phyloP scores from a whole-genome alignment of 2,888 invertebrate genomes.

The Chrysotoxum bicinctum region DNA sequence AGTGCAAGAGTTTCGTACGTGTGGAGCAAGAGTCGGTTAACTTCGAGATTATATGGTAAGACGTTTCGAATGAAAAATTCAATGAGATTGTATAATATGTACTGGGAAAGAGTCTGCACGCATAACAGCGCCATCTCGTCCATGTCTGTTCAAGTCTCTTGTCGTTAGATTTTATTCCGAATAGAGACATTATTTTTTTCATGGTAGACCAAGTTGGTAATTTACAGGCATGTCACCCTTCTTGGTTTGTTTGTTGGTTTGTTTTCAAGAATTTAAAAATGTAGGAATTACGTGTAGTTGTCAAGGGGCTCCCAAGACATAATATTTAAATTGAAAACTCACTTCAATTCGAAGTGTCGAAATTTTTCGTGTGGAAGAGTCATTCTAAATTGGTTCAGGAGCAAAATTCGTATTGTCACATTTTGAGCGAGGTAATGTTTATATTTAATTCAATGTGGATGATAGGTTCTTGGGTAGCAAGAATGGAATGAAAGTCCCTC shows the following conservation, averaged over 20 bases:
- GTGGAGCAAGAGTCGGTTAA: slow-evolving; percentile 23
- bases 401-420: background rate
- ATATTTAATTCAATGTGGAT: no score
- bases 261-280: background rate
- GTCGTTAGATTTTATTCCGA: slow-evolving; percentile 51
- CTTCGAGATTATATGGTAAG: slow-evolving; percentile 38
- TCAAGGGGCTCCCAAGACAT: background rate
- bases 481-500: no score
- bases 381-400: background rate
- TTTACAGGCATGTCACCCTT: slow-evolving; percentile 6
- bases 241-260: background rate
- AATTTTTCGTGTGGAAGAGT: background rate
- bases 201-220: background rate
- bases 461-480: no score
- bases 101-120: background rate
- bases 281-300: background rate
- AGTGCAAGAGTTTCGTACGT: slow-evolving; percentile 36
- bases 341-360: background rate
- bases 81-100: slow-evolving; percentile 45
- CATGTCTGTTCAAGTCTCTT: slow-evolving; percentile 20
- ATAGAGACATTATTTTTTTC: slow-evolving; percentile 21
- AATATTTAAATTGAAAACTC: background rate
- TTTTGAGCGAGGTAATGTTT: background rate
- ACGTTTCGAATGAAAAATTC: slow-evolving; percentile 67
- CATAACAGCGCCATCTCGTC: slow-evolving; percentile 24